phyloP scores from a whole-genome alignment of 2,797 vertebrate species.

The Sebastes kiyomatsui region DNA sequence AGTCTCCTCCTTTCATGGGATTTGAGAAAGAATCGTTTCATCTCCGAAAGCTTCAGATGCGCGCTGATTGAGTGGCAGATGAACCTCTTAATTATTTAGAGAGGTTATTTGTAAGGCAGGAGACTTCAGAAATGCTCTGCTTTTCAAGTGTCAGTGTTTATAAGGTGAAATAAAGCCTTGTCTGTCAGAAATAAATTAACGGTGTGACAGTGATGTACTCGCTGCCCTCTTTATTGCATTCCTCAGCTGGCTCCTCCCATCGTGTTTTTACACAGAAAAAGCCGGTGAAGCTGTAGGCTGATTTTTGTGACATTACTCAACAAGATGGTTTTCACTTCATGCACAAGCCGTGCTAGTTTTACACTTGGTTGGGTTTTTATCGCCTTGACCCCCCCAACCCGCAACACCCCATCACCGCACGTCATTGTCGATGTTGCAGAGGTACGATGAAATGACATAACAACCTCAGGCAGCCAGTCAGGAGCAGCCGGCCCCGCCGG shows the following conservation, averaged over 20 bases:
- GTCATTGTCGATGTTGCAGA: slow-evolving; percentile 56
- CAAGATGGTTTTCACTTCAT: slow-evolving; percentile 63
- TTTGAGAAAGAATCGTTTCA: slow-evolving; percentile 58
- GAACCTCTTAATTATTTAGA: slow-evolving; percentile 78
- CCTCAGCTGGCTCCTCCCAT: slow-evolving; percentile 46
- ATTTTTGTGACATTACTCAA: slow-evolving; percentile 63
- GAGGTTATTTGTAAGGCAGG: slow-evolving; percentile 72
- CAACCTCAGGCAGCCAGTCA: slow-evolving; percentile 60
- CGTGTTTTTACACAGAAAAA: slow-evolving; percentile 27
- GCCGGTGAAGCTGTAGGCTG: slow-evolving; percentile 37
- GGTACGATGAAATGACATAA: slow-evolving; percentile 66
- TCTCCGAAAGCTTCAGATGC: slow-evolving; percentile 59
- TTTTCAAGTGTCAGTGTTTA: slow-evolving; percentile 69
- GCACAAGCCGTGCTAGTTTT: slow-evolving; percentile 59
- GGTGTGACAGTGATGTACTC: slow-evolving; percentile 55
- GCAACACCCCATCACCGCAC: slow-evolving; percentile 49
- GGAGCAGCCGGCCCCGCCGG: slow-evolving; percentile 38
- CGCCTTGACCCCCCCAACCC: slow-evolving; percentile 63
- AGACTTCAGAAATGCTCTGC: slow-evolving; percentile 53
- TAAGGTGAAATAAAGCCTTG: slow-evolving; percentile 55
- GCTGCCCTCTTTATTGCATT: slow-evolving; percentile 29
- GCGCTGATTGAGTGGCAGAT: slow-evolving; percentile 73
- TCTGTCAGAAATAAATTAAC: slow-evolving; percentile 65
- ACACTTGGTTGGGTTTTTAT: slow-evolving; percentile 71
- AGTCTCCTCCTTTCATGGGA: slow-evolving; percentile 54